Conservation (phyloP, 1,140 invertebrate genomes). For the Ips nitidus region DNA sequence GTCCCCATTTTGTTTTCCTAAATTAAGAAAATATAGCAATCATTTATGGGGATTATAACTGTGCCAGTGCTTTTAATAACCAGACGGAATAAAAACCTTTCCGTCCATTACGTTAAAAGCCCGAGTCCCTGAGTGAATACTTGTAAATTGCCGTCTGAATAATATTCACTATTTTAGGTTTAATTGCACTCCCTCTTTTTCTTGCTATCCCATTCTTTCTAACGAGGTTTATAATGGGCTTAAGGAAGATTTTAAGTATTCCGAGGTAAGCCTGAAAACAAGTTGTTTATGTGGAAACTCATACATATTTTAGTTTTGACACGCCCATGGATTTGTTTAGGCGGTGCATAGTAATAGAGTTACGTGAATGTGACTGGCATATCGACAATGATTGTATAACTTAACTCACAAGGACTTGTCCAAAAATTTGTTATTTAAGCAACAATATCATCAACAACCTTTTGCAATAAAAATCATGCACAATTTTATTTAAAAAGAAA, state of each 20-base stretch:
- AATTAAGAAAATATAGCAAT: conserved; percentile 13
- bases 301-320: neutral
- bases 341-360: neutral
- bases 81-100: conserved; percentile 1
- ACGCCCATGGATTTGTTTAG: neutral
- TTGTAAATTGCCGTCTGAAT: neutral
- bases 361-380: neutral
- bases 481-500: no score
- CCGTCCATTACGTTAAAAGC: conserved; percentile 12
- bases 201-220: neutral
- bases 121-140: conserved; percentile 3
- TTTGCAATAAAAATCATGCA: neutral
- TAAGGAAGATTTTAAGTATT: neutral
- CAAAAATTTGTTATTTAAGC: neutral
- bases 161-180: conserved; percentile 6
- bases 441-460: neutral
- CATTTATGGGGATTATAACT: conserved; percentile 16
- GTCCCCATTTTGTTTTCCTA: conserved; percentile 9
- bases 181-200: conserved; percentile 2
- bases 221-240: neutral
- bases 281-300: neutral
- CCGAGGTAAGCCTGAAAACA: neutral
- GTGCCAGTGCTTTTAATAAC: conserved; percentile 13
- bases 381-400: neutral
- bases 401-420: neutral